Conservation (phyloP, 2,888 invertebrate species). For the Drosophila birchii region DNA sequence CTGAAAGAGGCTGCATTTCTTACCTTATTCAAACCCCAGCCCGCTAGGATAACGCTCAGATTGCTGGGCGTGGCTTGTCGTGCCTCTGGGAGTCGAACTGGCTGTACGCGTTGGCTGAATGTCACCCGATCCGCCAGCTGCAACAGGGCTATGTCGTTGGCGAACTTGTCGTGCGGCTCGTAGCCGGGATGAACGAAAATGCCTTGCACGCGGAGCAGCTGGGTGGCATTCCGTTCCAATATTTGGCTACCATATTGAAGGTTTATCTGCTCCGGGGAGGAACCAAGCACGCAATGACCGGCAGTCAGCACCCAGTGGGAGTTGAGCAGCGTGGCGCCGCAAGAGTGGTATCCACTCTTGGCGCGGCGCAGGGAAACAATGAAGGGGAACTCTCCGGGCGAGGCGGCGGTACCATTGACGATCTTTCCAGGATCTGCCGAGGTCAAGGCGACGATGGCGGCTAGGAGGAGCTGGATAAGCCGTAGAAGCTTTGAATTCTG, state of each 20-base stretch:
- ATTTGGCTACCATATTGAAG: conserved; percentile 80
- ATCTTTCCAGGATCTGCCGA: conserved; percentile 63
- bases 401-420: conserved; percentile 80
- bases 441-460: not conserved
- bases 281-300: conserved; percentile 80
- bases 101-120: conserved; percentile 62
- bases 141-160: conserved; percentile 81
- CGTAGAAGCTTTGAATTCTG: not conserved
- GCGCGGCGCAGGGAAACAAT: conserved; percentile 77
- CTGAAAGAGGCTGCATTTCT: not conserved
- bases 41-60: conserved; percentile 75
- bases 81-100: conserved; percentile 74
- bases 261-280: conserved; percentile 62
- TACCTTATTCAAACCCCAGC: conserved; percentile 83
- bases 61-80: conserved; percentile 56
- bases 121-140: conserved; percentile 61
- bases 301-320: conserved; percentile 82
- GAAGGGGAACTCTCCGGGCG: conserved; percentile 78
- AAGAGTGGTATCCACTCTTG: conserved; percentile 75
- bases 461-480: conserved; percentile 1
- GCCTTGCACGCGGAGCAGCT: conserved; percentile 64
- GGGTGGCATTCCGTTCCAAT: conserved; percentile 65
- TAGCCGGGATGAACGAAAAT: conserved; percentile 79
- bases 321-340: conserved; percentile 81
- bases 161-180: conserved; percentile 64